A percentile compares a stretch with the other conserved stretches of the same genome.
Evolutionary conservation across 2,113 vertebrate genomes (phyloP).

Genomic region (Nesoenas mayeri): DNA sequence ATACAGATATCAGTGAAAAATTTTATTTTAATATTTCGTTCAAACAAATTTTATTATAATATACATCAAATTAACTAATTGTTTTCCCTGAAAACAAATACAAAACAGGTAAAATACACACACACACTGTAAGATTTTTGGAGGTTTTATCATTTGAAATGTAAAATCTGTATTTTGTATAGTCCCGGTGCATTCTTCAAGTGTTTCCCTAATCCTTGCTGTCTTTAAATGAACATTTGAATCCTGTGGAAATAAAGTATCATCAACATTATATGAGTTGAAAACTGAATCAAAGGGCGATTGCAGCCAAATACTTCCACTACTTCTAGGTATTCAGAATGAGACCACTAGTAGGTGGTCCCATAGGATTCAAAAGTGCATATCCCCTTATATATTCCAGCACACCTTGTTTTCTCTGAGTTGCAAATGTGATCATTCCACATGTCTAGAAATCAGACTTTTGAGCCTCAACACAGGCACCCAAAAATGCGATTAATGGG

Average conservation of each 20-base stretch:
- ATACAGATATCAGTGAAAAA: not conserved
- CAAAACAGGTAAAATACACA: not conserved
- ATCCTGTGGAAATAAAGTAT: not conserved
- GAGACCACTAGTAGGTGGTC: not conserved
- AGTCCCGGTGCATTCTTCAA: not conserved
- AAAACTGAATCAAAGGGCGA: not conserved
- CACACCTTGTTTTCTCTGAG: not conserved
- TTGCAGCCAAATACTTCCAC: not conserved
- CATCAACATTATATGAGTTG: not conserved
- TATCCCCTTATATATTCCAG: not conserved
- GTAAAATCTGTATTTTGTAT: not conserved
- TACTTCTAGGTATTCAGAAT: not conserved
- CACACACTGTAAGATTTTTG: not conserved
- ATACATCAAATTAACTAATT: too few relatives aligned
- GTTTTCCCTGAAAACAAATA: not conserved
- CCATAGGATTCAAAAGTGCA: not conserved
- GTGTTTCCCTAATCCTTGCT: not conserved
- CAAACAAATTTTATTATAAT: not conserved
- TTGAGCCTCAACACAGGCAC: not conserved
- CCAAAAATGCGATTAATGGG: not conserved
- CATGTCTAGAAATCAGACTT: not conserved
- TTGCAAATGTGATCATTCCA: not conserved
- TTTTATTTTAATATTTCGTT: not conserved
- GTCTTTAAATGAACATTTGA: not conserved
- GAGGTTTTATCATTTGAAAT: accelerated